Conservation (phyloP, 2,888 invertebrate genomes). For the Tuberolachnus salignus region DNA sequence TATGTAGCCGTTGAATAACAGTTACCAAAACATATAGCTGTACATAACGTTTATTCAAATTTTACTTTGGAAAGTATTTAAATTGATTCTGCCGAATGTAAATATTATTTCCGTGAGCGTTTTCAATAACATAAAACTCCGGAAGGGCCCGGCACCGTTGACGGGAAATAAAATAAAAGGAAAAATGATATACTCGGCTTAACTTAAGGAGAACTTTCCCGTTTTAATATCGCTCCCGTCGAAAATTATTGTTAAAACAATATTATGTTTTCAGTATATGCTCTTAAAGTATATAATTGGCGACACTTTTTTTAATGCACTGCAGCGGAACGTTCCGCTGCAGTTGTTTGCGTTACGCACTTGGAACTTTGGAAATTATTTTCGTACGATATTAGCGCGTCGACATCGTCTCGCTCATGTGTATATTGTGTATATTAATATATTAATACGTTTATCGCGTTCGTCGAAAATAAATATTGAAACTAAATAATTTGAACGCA, state of each 20-base stretch:
- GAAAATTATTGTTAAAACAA: neutral
- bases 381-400: neutral
- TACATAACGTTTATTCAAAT: slow-evolving; percentile 22
- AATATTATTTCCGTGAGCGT: slow-evolving; percentile 7
- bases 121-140: slow-evolving; percentile 4
- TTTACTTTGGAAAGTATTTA: slow-evolving; percentile 4
- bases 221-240: neutral
- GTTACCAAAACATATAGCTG: slow-evolving; percentile 10
- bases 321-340: slow-evolving; percentile 7
- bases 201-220: neutral
- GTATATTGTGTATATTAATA: neutral
- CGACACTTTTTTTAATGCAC: slow-evolving; percentile 4
- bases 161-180: slow-evolving; percentile 1
- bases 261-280: slow-evolving; percentile 9
- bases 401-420: no score
- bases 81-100: slow-evolving; percentile 11
- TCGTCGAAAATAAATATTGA: no score
- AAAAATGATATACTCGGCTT: neutral
- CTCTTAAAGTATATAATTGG: neutral
- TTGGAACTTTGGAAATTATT: neutral
- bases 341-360: slow-evolving; percentile 12
- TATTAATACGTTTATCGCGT: neutral
- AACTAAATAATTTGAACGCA: neutral
- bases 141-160: neutral
- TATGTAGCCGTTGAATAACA: slow-evolving; percentile 2